Base-by-base conservation (phyloP, 2,888 invertebrate species). In the Tenodera sinensis region DNA sequence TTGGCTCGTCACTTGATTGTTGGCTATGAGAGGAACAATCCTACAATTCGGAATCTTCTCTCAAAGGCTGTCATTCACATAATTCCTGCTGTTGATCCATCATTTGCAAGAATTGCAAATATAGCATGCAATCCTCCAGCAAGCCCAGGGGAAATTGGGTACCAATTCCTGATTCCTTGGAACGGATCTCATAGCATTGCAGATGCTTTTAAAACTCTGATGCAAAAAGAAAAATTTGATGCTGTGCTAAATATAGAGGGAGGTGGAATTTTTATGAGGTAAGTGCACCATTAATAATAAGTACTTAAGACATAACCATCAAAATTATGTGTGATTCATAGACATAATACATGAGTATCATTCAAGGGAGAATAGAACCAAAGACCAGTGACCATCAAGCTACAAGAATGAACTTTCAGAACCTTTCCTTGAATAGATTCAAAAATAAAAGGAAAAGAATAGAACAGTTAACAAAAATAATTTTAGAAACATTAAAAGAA, bases 1-100 rank as follows among this genome's bases (percentile, higher is more conserved):
- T 94, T 99, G 91, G 97, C 97, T 0, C 95, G 97, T 0, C 98
- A 98, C 93, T 93, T 98, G 28, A 93, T 96, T 34, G 95, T 95
- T 88, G 98, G 97, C 0, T 95, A 96, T 92, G 93, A 34, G 92
- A 89, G 83, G 83, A 28, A 89, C 42, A 96, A 98, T 91, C 96
- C 96, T 14, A 92, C 94, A 0, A 95, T 97, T 90, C 92, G 94
- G 83, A 93, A 93, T 28, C 93, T 98, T 25, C 92, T 98, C 8
- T 94, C 96, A 87, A 96, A 96, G 91, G 94, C 96, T 0, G 97
- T 97, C 7, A 92, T 98, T 82, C 97, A 98, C 92, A 95, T 98
- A 91, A 95, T 98, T 91, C 98, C 98, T 0, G 94, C 94, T 2
- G 93, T 96, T 12, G 96, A 96, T 92, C 93, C 94, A n/a, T 94